Evolutionary conservation across 2,797 vertebrate species (phyloP).

Genomic region (Caiman crocodilus): DNA sequence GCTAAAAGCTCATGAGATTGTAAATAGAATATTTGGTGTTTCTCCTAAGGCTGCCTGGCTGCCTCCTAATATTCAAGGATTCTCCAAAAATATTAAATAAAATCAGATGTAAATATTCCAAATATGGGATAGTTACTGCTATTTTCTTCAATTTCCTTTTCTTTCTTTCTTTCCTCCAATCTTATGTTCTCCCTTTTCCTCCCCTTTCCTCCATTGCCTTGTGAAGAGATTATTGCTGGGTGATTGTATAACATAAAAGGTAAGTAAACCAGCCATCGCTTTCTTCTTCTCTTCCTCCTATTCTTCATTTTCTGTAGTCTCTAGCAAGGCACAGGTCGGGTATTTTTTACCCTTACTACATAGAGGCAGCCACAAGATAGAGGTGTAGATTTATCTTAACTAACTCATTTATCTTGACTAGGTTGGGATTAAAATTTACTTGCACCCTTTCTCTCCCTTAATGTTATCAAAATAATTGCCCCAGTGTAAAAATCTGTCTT

Average conservation of each 20-base stretch:
- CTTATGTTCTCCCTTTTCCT: constrained; percentile 13
- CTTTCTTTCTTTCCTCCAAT: neutral
- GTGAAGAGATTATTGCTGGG: neutral
- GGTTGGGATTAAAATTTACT: neutral
- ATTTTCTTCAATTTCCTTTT: constrained; percentile 42
- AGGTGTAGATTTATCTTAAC: no score
- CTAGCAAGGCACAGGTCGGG: neutral
- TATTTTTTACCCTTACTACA: neutral
- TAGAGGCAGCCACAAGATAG: neutral
- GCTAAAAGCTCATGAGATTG: neutral
- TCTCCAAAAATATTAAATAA: neutral
- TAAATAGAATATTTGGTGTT: neutral
- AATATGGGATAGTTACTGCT: neutral
- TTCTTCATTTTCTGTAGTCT: constrained; percentile 25
- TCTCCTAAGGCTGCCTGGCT: neutral
- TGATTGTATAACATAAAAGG: neutral
- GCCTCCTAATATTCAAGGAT: neutral
- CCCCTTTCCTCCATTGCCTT: constrained; percentile 25
- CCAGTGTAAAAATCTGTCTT: neutral
- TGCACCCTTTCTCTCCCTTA: neutral
- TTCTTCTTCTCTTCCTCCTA: neutral
- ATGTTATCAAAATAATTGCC: neutral
- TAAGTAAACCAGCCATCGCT: neutral
- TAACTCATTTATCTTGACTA: no score
- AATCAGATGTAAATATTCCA: neutral